A percentile compares a stretch with the other conserved stretches of the same genome.
These are phyloP conservation scores for Drosophila melanosoma DNA, from an alignment of 2,888 invertebrate genomes.

Conservation along the genomic window DNA sequence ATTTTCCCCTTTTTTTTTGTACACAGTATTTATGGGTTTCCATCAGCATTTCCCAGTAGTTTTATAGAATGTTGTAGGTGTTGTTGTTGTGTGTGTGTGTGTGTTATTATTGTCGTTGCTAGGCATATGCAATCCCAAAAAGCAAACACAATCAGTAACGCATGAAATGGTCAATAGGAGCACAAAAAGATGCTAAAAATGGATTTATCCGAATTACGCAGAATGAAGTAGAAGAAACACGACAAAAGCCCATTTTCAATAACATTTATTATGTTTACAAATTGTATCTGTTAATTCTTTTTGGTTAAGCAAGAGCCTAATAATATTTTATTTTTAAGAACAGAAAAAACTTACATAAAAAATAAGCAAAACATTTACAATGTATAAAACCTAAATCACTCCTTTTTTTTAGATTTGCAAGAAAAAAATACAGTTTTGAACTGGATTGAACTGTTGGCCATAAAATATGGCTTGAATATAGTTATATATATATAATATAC, in stretches of 20 bases:
- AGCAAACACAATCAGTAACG: conserved; percentile 62
- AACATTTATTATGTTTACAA: not conserved
- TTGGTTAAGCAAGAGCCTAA: not conserved
- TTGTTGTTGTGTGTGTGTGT: conserved; percentile 13
- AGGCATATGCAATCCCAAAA: conserved; percentile 58
- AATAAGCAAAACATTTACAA: not conserved
- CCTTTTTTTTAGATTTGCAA: not conserved
- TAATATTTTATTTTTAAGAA: not conserved
- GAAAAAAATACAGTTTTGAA: not conserved
- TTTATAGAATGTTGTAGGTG: conserved; percentile 28
- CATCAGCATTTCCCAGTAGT: conserved; percentile 59
- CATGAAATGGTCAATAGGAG: conserved; percentile 34
- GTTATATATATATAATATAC: not conserved
- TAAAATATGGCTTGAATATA: not conserved
- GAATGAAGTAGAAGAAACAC: not conserved
- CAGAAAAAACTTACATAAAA: not conserved
- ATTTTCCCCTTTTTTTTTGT: conserved; percentile 36
- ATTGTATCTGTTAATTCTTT: not conserved
- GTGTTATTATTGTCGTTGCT: conserved; percentile 28
- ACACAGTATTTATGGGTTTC: conserved; percentile 60
- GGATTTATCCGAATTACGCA: conserved; percentile 2
- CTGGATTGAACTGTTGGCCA: not conserved
- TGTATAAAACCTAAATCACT: not conserved
- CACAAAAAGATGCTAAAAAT: conserved; percentile 1
- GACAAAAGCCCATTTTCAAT: not conserved